Evolutionary conservation across 2,113 vertebrate genomes (phyloP), one percentile per base, ranked within the genome.

Genomic region (Hyperoodon ampullatus): DNA sequence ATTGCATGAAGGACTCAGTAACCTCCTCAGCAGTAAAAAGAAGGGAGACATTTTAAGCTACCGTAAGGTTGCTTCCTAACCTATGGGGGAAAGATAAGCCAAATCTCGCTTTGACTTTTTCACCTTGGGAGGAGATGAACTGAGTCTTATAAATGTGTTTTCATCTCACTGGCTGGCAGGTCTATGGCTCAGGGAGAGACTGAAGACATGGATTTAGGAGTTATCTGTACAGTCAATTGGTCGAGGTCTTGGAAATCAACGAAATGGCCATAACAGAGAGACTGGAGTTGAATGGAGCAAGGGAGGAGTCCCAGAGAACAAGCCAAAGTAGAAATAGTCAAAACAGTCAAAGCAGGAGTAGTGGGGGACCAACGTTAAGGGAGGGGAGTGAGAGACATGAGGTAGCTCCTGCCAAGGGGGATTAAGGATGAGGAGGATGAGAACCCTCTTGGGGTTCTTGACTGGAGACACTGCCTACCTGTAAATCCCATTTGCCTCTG

Each of bases 401-500:
- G 6, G 53, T 0, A 74, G 53, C 77, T 85, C 47, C 91, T 94
- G 88, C 70, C 71, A 30, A 47, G 24, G 23, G 44, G n/a, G 12
- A 82, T 75, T 75, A 78, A 91, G 60, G 47, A 94, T 7, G 18
- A 82, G 4, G 35, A 71, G 55, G 72, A 42, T 13, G 30, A 77
- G 60, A 72, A 35, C 4, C 10, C 88, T 44, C 77, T 15, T 1
- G 91, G 85, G 81, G 63, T 3, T 30, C 11, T 4, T 47, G 68
- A 30, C 16, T 65, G 19, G 47, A 83, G 80, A 84, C 0, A 1
- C 23, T 18, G 75, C 55, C 75, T 60, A 53, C 44, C 58, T 28
- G 88, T 66, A 85, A 94, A 93, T 68, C 91, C 77, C 88, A 86
- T 77, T 93, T 88, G 88, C 75, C 2, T 1, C 71, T 61, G 85